Percentiles rank a stretch among this genome's conserved stretches.
Conservation (phyloP, 2,888 invertebrate species). For the Drosophila merina region DNA sequence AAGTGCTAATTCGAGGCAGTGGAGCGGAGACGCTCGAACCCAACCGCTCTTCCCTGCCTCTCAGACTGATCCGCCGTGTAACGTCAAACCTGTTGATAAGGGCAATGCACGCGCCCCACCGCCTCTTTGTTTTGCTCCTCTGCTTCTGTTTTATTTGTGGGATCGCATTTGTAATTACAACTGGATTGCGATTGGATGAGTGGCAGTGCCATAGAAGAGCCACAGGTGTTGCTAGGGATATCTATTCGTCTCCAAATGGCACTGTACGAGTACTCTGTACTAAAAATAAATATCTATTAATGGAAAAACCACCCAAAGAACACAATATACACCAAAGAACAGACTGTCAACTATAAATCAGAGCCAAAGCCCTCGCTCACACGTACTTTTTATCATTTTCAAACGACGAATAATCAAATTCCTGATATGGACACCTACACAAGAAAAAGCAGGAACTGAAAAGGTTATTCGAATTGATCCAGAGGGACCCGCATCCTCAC, state of each 20-base stretch:
- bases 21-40: not conserved
- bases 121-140: constrained; percentile 9
- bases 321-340: constrained; percentile 8
- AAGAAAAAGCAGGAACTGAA: not conserved
- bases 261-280: too few species aligned
- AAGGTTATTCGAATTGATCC: not conserved
- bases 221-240: too few species aligned
- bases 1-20: not conserved
- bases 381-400: constrained; percentile 61
- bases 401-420: not conserved
- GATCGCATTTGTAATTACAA: constrained; percentile 4
- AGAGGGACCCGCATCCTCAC: too few species aligned
- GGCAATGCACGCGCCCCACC: constrained; percentile 59
- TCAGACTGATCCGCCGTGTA: too few species aligned
- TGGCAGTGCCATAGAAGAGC: not conserved
- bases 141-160: constrained; percentile 1
- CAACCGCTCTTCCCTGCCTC: not conserved
- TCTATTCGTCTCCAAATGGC: too few species aligned
- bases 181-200: not conserved
- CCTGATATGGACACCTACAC: not conserved
- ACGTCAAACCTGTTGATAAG: constrained; percentile 66
- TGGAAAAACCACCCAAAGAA: constrained; percentile 1
- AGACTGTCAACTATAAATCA: constrained; percentile 59
- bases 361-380: constrained; percentile 14
- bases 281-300: not conserved